These are phyloP conservation scores for Heliothis subflexa DNA, from an alignment of 1,140 invertebrate genomes.

Conservation along the genomic window DNA sequence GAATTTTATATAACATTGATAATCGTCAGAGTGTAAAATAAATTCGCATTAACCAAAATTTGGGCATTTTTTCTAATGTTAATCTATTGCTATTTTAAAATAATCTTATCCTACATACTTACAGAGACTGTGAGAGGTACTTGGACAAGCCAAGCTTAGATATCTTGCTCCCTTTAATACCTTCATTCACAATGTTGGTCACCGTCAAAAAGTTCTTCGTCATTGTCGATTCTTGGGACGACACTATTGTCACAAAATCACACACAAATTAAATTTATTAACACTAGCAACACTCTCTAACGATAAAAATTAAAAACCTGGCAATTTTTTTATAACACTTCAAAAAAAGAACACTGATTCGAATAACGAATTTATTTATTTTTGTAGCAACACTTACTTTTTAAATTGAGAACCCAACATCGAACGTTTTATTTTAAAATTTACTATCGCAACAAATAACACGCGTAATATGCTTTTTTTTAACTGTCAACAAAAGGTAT, in stretches of 20 bases:
- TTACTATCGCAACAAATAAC: conserved; percentile 75
- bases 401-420: conserved; percentile 70
- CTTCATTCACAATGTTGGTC: conserved; percentile 89
- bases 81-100: too few relatives aligned
- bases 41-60: too few relatives aligned
- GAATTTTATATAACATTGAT: too few relatives aligned
- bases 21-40: too few relatives aligned
- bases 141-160: conserved; percentile 90
- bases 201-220: conserved; percentile 86
- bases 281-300: conserved; percentile 33
- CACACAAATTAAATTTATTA: conserved; percentile 53
- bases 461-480: conserved; percentile 60
- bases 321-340: conserved; percentile 42
- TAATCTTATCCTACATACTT: conserved; percentile 80
- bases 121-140: conserved; percentile 91
- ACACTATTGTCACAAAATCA: conserved; percentile 71
- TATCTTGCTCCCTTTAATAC: conserved; percentile 90
- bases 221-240: conserved; percentile 80
- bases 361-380: conserved; percentile 21
- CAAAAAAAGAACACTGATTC: conserved; percentile 25
- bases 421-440: conserved; percentile 61
- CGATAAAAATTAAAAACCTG: not conserved
- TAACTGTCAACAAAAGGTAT: conserved; percentile 52
- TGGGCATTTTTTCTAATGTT: too few relatives aligned
- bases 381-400: conserved; percentile 68